Conservation (phyloP, 30 jellyfish, hydroid and myxozoan species). For the Pseudorhiza aurosa region DNA sequence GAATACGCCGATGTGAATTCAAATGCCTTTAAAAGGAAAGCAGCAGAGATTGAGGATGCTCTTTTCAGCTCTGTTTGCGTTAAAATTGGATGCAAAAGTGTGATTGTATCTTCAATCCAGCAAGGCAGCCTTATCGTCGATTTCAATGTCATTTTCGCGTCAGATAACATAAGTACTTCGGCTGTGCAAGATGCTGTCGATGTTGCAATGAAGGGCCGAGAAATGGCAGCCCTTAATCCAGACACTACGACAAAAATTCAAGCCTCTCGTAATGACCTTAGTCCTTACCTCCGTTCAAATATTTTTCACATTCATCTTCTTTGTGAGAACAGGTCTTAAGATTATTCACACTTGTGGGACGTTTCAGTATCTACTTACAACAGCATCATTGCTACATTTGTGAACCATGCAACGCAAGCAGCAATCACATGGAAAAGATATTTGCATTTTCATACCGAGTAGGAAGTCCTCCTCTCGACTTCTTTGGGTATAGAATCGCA, state of each 20-base stretch:
- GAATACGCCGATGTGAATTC: conserved; percentile 54
- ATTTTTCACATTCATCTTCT: too few species aligned
- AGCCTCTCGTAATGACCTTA: conserved; percentile 48
- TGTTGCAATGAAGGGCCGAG: conserved; percentile 21
- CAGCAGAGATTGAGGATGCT: conserved; percentile 45
- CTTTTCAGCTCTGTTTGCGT: conserved; percentile 25
- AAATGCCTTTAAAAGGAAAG: conserved; percentile 20
- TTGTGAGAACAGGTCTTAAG: too few species aligned
- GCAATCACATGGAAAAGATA: too few species aligned
- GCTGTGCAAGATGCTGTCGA: conserved; percentile 14
- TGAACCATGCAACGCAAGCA: too few species aligned
- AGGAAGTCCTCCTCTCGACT: too few species aligned
- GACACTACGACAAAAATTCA: conserved; percentile 9
- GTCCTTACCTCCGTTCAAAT: too few species aligned
- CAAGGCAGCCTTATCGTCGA: conserved; percentile 63
- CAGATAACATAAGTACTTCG: conserved; percentile 15
- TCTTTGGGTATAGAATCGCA: too few species aligned
- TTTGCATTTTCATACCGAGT: too few species aligned
- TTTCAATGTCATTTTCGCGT: conserved; percentile 29
- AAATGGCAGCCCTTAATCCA: conserved; percentile 36
- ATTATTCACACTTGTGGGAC: too few species aligned
- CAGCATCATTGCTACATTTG: too few species aligned
- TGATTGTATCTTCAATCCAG: conserved; percentile 31
- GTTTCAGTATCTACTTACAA: too few species aligned
- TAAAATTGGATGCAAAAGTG: conserved; percentile 45